These are phyloP conservation scores for Nasonovia ribisnigri DNA, from an alignment of 2,888 invertebrate genomes.

Conservation along the genomic window DNA sequence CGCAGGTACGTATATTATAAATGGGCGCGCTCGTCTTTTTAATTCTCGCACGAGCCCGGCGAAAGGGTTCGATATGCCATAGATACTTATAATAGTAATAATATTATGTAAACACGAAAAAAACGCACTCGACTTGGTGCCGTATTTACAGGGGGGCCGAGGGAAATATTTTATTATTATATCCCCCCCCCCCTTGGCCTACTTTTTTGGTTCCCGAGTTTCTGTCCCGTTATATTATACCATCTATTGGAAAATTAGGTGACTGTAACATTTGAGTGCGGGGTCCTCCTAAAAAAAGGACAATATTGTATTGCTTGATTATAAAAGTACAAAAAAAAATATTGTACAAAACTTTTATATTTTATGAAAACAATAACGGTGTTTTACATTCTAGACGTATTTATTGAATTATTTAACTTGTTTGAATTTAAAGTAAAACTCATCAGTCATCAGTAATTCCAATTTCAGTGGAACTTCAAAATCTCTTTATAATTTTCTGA, in stretches of 20 bases:
- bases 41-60: not conserved
- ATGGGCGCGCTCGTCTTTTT: not conserved
- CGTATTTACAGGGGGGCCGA: not conserved
- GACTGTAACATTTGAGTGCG: not conserved
- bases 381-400: not conserved
- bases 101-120: constrained; percentile 41
- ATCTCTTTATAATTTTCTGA: not conserved
- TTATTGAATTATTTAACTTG: not conserved
- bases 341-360: not conserved
- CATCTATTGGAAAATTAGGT: not conserved
- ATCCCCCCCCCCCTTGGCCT: not conserved
- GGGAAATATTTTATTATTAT: not conserved
- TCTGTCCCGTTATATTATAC: not conserved
- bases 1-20: not conserved
- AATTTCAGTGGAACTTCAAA: not conserved
- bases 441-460: not conserved
- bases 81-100: not conserved
- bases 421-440: not conserved
- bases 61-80: constrained; percentile 2
- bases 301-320: not conserved
- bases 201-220: not conserved
- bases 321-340: not conserved
- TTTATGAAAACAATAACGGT: not conserved
- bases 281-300: too few species aligned
- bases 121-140: not conserved